A percentile compares a stretch with the other conserved stretches of the same genome.
Conservation (phyloP, 2,113 vertebrate species). For the Rattus norvegicus region GRCr8 NC_086027.1:36317501-36318000, state of each 20-base stretch:
- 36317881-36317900: not conserved
- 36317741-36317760: not conserved
- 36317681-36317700: not conserved
- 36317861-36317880: not conserved
- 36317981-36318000: too few relatives aligned
- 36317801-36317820: not conserved
- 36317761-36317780: not conserved
- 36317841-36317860: not conserved
- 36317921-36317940: not conserved
- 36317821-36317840: not conserved
- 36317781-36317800: not conserved
- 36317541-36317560: not conserved
- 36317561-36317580: not conserved
- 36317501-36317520: too few relatives aligned
- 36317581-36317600: not conserved
- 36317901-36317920: not conserved
- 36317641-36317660: not conserved
- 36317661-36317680: not conserved
- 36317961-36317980: not conserved
- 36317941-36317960: not conserved
- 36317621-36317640: not conserved
- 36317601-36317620: not conserved
- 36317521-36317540: not conserved
- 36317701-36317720: not conserved
- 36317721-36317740: not conserved